Evolutionary conservation across 1,140 invertebrate species (phyloP), one percentile per base, ranked within the genome.

Genomic region (Condylostylus longicornis): DNA sequence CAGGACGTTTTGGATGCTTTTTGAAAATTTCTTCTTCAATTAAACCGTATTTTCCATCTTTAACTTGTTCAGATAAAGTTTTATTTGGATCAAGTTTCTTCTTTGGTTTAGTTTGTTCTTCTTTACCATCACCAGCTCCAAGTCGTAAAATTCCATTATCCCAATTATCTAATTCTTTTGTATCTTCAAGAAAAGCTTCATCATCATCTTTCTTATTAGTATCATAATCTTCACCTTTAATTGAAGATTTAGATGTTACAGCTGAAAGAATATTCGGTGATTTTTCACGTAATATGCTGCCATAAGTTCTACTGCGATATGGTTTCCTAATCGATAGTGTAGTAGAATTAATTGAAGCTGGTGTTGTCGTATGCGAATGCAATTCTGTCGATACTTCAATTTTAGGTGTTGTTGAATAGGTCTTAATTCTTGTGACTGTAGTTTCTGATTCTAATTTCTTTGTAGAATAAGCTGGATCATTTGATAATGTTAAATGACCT

Each of bases 31-130:
- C 84, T 51, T 79, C 79, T 48, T 88, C 82, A 42, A 90, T 84
- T 1, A 89, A 62, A 2, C 82, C 84, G 54, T 90, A 90, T 63
- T 87, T 88, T 8, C 83, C 84, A 50, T 87, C 83, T 29, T 79
- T 75, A 33, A 87, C 81, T 62, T 87, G 82, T 57, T 87, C 80
- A 0, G 80, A 74, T 18, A 87, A 62, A 2, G 82, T 85, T 52
- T 86, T 86, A 48, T 76, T 80, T 9, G 77, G 74, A 33, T 85
- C 82, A 35, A 81, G 77, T 36, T 47, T 73, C 15, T 73, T 73
- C 38, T 64, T 65, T 35, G 63, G 61, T 18, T 60, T 53, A 45
- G 59, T 63, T 44, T 47, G 53, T 18, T 55, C 62, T 58, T 53
- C 65, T 53, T 66, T 76, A 1, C 74, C 74, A 20, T 69, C 71